Conservation (phyloP, 1,140 invertebrate genomes). For the Pseudomyrmex gracilis region DNA sequence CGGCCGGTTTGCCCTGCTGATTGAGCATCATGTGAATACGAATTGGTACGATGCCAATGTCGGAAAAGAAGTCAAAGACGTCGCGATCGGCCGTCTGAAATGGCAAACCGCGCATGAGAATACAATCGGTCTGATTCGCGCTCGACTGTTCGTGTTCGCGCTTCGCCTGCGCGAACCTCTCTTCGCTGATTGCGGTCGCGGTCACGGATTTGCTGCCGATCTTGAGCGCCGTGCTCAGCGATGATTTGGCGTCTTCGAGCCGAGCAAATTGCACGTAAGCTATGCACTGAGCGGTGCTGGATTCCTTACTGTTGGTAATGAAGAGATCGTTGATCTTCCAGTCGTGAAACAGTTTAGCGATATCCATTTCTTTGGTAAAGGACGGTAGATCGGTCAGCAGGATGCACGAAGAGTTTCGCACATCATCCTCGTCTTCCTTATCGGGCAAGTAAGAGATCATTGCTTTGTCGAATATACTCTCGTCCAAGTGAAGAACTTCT, state of each 20-base stretch:
- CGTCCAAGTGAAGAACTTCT: constrained; percentile 87
- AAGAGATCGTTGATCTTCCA: constrained; percentile 89
- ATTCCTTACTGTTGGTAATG: constrained; percentile 88
- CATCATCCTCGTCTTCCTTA: constrained; percentile 78
- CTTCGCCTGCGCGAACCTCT: constrained; percentile 86
- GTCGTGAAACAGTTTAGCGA: constrained; percentile 91
- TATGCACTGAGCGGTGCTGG: constrained; percentile 86
- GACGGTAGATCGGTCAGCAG: constrained; percentile 90
- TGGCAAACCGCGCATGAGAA: constrained; percentile 92
- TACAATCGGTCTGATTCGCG: constrained; percentile 86
- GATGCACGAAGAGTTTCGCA: constrained; percentile 86
- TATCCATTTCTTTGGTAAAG: constrained; percentile 91
- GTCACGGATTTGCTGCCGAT: constrained; percentile 87
- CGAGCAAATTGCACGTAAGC: constrained; percentile 92
- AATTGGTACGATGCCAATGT: constrained; percentile 90
- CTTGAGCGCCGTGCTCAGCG: constrained; percentile 85
- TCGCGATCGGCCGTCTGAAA: constrained; percentile 90
- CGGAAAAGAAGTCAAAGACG: constrained; percentile 92
- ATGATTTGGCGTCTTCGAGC: constrained; percentile 88
- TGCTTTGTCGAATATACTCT: constrained; percentile 88
- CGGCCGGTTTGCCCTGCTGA: constrained; percentile 89
- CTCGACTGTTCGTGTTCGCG: constrained; percentile 81
- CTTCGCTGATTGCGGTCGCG: constrained; percentile 85
- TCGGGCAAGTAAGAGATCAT: constrained; percentile 87
- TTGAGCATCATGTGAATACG: constrained; percentile 92